These are phyloP conservation scores for Dolomedes plantarius DNA, from an alignment of 2,888 invertebrate genomes.

Conservation along the genomic window DNA sequence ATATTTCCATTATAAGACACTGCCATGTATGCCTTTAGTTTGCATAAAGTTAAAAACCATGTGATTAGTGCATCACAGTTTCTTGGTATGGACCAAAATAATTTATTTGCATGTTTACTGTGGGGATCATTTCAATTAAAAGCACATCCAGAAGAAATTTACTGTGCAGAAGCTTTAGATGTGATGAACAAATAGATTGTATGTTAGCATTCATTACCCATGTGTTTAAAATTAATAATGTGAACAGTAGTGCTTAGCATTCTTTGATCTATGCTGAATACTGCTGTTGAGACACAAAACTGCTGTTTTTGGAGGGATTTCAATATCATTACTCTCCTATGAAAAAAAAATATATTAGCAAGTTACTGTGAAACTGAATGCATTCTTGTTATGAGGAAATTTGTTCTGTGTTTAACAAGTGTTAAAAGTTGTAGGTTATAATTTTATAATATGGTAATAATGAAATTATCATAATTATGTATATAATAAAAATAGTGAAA, in stretches of 20 bases:
- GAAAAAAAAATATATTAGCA: not conserved
- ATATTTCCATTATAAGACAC: no score
- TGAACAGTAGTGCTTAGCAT: conserved; percentile 6
- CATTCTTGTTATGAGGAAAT: not conserved
- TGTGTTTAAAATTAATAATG: not conserved
- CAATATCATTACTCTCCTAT: not conserved
- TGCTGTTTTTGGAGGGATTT: not conserved
- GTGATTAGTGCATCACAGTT: no score
- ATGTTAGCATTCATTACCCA: not conserved
- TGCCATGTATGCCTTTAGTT: no score
- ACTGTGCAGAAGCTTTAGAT: not conserved
- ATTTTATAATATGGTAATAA: conserved; percentile 54
- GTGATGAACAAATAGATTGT: conserved; percentile 8
- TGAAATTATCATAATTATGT: not conserved
- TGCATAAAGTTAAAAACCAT: no score
- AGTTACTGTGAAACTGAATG: not conserved
- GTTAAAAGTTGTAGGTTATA: conserved; percentile 33
- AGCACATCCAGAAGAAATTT: not conserved
- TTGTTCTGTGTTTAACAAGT: no score
- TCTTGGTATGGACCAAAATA: not conserved
- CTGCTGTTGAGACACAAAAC: not conserved
- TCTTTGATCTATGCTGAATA: not conserved
- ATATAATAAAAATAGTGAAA: not conserved
- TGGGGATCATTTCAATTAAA: not conserved
- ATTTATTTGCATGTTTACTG: not conserved